Evolutionary conservation across 35 echinoderm and acorn worm genomes (phyloP).

Genomic region (Diadema setosum): DNA sequence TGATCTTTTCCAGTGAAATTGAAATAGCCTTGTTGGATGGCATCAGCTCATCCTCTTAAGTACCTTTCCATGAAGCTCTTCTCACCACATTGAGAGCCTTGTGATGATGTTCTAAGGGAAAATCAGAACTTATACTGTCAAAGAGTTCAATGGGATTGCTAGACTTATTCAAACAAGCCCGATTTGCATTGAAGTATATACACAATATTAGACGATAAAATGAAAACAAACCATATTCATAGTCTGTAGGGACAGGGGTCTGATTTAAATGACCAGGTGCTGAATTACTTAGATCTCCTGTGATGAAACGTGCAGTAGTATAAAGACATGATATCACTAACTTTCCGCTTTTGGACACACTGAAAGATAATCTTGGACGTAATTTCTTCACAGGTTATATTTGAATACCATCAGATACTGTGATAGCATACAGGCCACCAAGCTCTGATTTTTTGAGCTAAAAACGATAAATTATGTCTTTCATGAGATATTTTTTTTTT

Average conservation of each 20-base stretch:
- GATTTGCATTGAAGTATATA: slow-evolving; percentile 49
- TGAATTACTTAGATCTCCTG: neutral
- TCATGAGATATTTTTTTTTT: too few relatives aligned
- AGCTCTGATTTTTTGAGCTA: too few relatives aligned
- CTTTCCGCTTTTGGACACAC: too few relatives aligned
- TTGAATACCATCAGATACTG: too few relatives aligned
- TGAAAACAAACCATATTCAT: slow-evolving; percentile 35
- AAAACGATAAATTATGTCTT: too few relatives aligned
- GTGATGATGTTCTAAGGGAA: slow-evolving; percentile 12
- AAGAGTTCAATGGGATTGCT: slow-evolving; percentile 45
- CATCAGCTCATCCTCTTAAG: slow-evolving; percentile 32
- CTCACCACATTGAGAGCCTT: slow-evolving; percentile 5
- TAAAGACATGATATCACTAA: too few relatives aligned
- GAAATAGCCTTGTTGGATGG: slow-evolving; percentile 29
- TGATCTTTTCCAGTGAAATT: slow-evolving; percentile 39
- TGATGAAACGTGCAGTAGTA: slow-evolving; percentile 39
- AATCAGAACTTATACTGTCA: neutral
- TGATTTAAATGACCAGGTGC: neutral
- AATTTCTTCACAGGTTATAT: too few relatives aligned
- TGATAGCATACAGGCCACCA: too few relatives aligned
- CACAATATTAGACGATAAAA: slow-evolving; percentile 62
- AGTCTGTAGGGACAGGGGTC: neutral
- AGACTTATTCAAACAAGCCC: slow-evolving; percentile 8
- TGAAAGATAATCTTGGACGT: too few relatives aligned
- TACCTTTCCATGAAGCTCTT: slow-evolving; percentile 25